Conservation (phyloP, 2,888 invertebrate species). For the Sarcophaga carnaria region DNA sequence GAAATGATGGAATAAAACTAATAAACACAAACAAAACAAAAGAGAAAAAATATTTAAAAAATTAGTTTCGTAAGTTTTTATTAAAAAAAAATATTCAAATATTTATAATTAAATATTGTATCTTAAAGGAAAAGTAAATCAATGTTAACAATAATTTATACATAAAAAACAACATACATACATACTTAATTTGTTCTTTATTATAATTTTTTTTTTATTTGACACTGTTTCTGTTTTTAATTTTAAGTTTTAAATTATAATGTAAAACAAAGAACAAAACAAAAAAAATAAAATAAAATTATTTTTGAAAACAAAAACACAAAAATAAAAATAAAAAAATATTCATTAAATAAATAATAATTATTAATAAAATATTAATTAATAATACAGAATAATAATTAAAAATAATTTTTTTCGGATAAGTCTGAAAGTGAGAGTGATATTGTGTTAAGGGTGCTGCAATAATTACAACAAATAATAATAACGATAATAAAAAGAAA, state of each 20-base stretch:
- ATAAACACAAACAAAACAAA: conserved; percentile 36
- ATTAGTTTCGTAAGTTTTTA: conserved; percentile 56
- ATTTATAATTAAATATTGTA: conserved; percentile 23
- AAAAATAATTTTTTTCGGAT: conserved; percentile 76
- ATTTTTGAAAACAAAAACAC: conserved; percentile 47
- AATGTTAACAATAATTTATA: conserved; percentile 57
- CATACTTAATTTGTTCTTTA: conserved; percentile 65
- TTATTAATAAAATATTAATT: conserved; percentile 69
- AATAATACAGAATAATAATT: conserved; percentile 57
- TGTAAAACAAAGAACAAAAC: conserved; percentile 1
- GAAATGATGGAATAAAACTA: conserved; percentile 16
- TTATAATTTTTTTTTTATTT: too few species aligned
- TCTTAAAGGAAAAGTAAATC: conserved; percentile 14
- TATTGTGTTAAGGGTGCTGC: conserved; percentile 81
- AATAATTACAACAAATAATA: conserved; percentile 70
- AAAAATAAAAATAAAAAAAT: not conserved
- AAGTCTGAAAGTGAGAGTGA: conserved; percentile 82
- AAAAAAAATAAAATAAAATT: conserved; percentile 17
- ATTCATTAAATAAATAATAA: conserved; percentile 25
- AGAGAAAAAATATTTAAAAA: conserved; percentile 1
- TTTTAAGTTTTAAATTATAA: conserved; percentile 69
- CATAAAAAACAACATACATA: conserved; percentile 15
- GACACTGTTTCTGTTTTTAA: conserved; percentile 70
- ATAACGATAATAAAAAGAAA: not conserved
- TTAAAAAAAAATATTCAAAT: not conserved